Evolutionary conservation across 2,888 invertebrate species (phyloP).

Genomic region (Plebejus anna): DNA sequence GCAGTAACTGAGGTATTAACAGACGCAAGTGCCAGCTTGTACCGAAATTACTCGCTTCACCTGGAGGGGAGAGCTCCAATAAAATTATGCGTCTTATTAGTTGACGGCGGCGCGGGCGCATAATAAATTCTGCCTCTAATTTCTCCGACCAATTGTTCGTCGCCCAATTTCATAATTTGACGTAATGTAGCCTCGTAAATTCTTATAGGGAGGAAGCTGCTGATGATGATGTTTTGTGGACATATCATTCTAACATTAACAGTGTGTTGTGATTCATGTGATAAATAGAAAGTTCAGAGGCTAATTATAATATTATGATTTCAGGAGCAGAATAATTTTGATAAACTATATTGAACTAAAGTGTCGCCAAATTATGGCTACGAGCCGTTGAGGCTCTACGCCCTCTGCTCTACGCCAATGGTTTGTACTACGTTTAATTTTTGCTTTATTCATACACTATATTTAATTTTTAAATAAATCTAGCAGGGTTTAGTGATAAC

Average conservation of each 20-base stretch:
- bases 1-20: conserved; percentile 15
- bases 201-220: conserved; percentile 42
- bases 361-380: no score
- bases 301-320: no score
- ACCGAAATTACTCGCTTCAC: conserved; percentile 25
- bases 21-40: conserved; percentile 17
- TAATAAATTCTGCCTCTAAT: conserved; percentile 49
- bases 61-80: conserved; percentile 4
- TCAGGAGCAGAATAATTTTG: no score
- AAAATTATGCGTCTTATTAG: conserved; percentile 30
- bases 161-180: conserved; percentile 58
- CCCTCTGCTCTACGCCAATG: no score
- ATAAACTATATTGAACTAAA: no score
- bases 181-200: conserved; percentile 54
- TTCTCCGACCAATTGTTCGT: conserved; percentile 48
- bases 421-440: no score
- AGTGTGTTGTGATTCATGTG: not conserved
- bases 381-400: no score
- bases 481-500: no score
- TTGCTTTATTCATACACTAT: no score
- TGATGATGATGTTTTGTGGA: conserved; percentile 31
- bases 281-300: no score
- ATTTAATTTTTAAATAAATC: no score
- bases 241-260: not conserved
- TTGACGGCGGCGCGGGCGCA: conserved; percentile 35